Base-by-base conservation (phyloP, 2,888 invertebrate species). In the Patella ulyssiponensis region DNA sequence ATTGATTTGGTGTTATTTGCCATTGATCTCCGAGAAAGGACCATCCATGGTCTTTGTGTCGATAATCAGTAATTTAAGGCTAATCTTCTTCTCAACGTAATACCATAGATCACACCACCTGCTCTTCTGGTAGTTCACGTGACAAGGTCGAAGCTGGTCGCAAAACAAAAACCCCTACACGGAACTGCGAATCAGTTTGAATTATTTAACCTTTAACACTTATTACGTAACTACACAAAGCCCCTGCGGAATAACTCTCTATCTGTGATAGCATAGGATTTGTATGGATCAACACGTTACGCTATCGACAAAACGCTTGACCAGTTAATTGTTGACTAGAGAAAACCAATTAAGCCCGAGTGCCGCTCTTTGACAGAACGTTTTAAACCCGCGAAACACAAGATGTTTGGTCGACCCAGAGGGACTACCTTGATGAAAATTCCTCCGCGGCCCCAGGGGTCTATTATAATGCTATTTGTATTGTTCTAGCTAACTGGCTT, bases 1-100 rank as follows among this genome's bases (percentile, higher is more conserved):
- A 44, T 44, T 44, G 44, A 44, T 44, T 44, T 44, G 9, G 44
- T 44, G 44, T 44, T 44, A 44, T 44, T 44, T 44, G 44, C 7
- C 44, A 44, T 44, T 44, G 44, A 44, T 44, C 9, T 44, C 44
- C 1, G 9, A 9, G 44, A 44, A 44, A 44, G 44, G 44, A 44
- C 44, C 44, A 44, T 44, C 44, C 44, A 64, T 23, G 12, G 20
- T 64, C 64, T 64, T 64, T 64, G 64, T 64, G 64, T 64, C 23
- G 64, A 64, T 64, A 23, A 64, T 64, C 23, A 64, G 64, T 64
- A 64, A 64, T 64, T 64, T 64, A 64, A 64, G 17, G 64, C 64
- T 64, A 64, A 64, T 64, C 64, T 64, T 64, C 14, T 14, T 20
- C 3, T 23, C 20, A 64, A 64, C 23, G 23, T 23, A 20, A 64